Base-by-base conservation (phyloP, 53 echinoderm and acorn worm species). In the Crossaster papposus region DNA sequence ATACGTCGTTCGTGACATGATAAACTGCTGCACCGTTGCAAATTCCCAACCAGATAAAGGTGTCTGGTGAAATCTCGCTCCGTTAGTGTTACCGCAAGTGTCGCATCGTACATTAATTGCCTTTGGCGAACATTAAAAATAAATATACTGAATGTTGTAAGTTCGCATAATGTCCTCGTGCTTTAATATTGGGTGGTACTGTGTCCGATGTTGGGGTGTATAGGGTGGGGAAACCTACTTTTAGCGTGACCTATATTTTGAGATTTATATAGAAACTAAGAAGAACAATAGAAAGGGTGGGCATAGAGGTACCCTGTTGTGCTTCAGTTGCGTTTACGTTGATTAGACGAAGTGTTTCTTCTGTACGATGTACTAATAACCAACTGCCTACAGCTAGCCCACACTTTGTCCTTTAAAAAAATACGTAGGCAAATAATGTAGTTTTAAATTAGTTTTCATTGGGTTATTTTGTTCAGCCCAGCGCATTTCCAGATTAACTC, bases 11-110 rank as follows among this genome's bases (percentile, higher is more conserved):
- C 23, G 80, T 80, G 31, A 54, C 23, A 80, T 80, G 80, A 80
- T 55, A 80, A 80, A 80, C 80, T 54, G 58, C 54, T 15, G 4
- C 80, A 58, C 31, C n/a, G n/a, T 80, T 50, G 80, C 51, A 51
- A 78, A 78, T n/a, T 22, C 34, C 44, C 22, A n/a, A 17, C 51
- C 44, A 51, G 78, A 51, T 24, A 14, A 44, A 78, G n/a, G 23
- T 51, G 78, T 23, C 34, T 44, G 20, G 0, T 12, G 29, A 44
- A 44, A 44, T 44, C 44, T 44, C 6, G 44, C 44, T 44, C 44
- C 9, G 9, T 44, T 44, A 44, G 9, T n/a, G n/a, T n/a, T n/a
- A n/a, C n/a, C n/a, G n/a, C 44, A 44, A 44, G 44, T 9, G 9
- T 44, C 44, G 9, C 44, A n/a, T n/a, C n/a, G 6, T 7, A 44